A percentile compares a stretch with the other conserved stretches of the same genome.
Conservation (phyloP, 1,140 invertebrate genomes). For the Nephila pilipes region DNA sequence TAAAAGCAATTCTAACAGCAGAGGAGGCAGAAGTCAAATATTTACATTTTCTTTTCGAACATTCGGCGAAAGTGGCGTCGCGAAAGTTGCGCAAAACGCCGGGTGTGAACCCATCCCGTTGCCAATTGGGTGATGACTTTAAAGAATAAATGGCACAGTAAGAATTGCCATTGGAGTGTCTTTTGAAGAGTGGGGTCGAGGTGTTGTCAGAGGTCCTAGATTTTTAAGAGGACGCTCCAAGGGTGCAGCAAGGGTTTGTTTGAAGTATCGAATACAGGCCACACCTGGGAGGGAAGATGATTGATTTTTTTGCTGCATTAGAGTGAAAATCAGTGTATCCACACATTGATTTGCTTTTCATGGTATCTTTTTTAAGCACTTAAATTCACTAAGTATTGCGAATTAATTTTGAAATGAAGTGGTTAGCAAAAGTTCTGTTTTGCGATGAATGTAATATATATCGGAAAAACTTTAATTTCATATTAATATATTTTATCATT, state of each 20-base stretch:
- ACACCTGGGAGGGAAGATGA: neutral
- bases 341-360: no score
- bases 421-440: no score
- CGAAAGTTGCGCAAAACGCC: neutral
- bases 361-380: no score
- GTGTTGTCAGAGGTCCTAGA: constrained; percentile 6
- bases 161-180: neutral
- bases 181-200: neutral
- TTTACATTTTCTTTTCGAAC: neutral
- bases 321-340: no score
- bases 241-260: neutral
- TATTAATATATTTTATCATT: no score
- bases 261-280: neutral
- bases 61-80: no score
- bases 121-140: constrained; percentile 27
- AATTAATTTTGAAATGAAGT: no score
- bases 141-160: neutral
- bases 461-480: no score
- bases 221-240: neutral
- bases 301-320: neutral
- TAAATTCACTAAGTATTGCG: no score
- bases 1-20: neutral
- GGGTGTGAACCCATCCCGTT: neutral
- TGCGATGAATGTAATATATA: no score
- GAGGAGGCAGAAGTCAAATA: neutral